These are phyloP conservation scores for Emys orbicularis DNA, from an alignment of 2,797 vertebrate genomes.

Conservation along the genomic window DNA sequence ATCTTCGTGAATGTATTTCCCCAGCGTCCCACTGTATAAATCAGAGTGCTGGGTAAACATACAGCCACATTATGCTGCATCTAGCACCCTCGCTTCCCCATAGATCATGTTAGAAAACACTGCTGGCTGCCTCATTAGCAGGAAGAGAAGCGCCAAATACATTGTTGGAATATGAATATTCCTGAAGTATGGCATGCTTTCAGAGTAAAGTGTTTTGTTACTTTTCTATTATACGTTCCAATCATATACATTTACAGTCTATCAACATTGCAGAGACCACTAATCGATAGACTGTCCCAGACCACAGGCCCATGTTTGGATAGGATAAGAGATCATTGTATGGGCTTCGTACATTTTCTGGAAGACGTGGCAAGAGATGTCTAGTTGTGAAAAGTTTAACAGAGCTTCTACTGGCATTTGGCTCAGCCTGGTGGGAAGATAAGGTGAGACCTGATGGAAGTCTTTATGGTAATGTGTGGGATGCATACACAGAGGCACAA, in stretches of 20 bases:
- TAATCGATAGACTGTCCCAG: neutral
- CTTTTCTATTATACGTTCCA: neutral
- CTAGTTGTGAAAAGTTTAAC: neutral
- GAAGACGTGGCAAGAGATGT: neutral
- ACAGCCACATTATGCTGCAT: neutral
- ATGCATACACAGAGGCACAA: neutral
- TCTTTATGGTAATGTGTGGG: neutral
- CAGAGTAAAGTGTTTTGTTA: no score
- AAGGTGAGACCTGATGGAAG: neutral
- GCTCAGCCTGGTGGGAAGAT: neutral
- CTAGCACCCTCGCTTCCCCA: neutral
- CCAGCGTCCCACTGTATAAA: constrained; percentile 46
- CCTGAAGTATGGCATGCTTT: no score
- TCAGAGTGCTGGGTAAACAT: constrained; percentile 17
- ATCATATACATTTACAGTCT: accelerated
- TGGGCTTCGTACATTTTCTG: neutral
- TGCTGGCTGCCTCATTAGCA: neutral
- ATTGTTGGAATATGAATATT: no score
- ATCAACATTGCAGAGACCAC: accelerated
- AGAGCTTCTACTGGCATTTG: no score
- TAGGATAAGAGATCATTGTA: neutral
- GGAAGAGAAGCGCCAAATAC: no score
- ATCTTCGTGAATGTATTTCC: constrained; percentile 60
- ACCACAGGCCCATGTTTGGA: neutral
- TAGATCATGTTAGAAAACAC: neutral